phyloP scores from a whole-genome alignment of 30 jellyfish, hydroid and myxozoan genomes.

The Chrysaora quinquecirrha region DNA sequence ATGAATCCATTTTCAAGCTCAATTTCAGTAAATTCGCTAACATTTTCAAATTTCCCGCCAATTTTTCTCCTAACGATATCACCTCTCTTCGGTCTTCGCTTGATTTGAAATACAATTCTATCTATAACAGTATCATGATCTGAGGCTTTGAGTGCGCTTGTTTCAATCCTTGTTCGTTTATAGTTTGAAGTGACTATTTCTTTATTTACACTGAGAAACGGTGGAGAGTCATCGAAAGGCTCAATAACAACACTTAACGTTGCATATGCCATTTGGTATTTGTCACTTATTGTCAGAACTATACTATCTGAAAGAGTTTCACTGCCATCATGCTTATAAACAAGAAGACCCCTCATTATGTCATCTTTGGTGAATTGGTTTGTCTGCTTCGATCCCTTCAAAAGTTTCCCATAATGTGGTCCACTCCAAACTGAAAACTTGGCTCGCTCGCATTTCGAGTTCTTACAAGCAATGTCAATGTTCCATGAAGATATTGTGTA shows the following conservation, averaged over 20 bases:
- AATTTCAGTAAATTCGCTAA: conserved; percentile 30
- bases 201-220: conserved; percentile 48
- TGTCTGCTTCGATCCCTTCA: background rate
- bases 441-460: conserved; percentile 31
- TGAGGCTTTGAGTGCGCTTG: conserved; percentile 35
- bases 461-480: conserved; percentile 44
- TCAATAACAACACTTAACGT: conserved; percentile 44
- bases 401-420: conserved; percentile 35
- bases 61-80: background rate
- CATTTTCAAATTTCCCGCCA: background rate
- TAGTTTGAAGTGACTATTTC: conserved; percentile 37
- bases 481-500: background rate
- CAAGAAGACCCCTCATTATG: background rate
- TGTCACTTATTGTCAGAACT: conserved; percentile 33
- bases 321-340: conserved; percentile 60
- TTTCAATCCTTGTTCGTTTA: conserved; percentile 6
- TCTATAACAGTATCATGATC: conserved; percentile 46
- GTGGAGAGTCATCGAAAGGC: conserved; percentile 69
- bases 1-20: conserved; percentile 51
- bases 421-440: conserved; percentile 45
- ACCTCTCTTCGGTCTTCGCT: conserved; percentile 29
- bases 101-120: conserved; percentile 16
- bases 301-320: conserved; percentile 44
- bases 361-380: conserved; percentile 38
- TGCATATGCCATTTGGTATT: conserved; percentile 40